phyloP scores from a whole-genome alignment of 2,888 invertebrate species.

The Prosopocoilus inquinatus region DNA sequence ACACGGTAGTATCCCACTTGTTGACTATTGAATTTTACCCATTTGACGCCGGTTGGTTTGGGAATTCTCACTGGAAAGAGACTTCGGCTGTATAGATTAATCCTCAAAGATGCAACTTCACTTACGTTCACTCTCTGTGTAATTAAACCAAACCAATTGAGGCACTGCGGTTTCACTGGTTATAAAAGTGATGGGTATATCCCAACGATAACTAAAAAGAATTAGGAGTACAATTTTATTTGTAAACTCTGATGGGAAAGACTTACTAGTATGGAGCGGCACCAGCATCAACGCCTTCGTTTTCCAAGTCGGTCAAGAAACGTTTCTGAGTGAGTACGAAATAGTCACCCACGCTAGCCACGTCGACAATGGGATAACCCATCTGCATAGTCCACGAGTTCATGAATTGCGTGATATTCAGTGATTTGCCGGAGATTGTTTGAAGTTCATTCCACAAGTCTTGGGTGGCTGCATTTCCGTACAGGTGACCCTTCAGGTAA shows the following conservation, averaged over 20 bases:
- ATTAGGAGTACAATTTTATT: neutral
- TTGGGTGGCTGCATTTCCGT: constrained; percentile 74
- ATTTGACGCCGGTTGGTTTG: constrained; percentile 52
- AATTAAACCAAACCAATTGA: constrained; percentile 31
- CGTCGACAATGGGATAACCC: constrained; percentile 79
- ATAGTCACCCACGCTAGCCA: constrained; percentile 51
- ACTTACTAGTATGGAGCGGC: constrained; percentile 51
- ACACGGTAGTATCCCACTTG: constrained; percentile 89
- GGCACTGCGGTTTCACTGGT: constrained; percentile 47
- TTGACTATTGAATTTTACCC: constrained; percentile 83
- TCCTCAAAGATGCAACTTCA: neutral
- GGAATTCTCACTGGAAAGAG: constrained; percentile 49
- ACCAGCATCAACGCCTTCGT: constrained; percentile 45
- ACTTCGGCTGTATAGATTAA: neutral
- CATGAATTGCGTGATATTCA: constrained; percentile 64
- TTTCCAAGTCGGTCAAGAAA: constrained; percentile 64
- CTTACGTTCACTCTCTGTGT: constrained; percentile 54
- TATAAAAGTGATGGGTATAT: constrained; percentile 76
- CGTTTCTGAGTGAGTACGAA: constrained; percentile 70
- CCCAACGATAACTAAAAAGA: constrained; percentile 75
- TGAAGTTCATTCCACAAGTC: constrained; percentile 72
- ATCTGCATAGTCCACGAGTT: constrained; percentile 88
- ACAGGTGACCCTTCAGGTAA: constrained; percentile 72
- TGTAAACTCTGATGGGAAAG: neutral
- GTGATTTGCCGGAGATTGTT: constrained; percentile 52